Conservation (phyloP, 2,888 invertebrate genomes). For the Parasteatoda lunata region DNA sequence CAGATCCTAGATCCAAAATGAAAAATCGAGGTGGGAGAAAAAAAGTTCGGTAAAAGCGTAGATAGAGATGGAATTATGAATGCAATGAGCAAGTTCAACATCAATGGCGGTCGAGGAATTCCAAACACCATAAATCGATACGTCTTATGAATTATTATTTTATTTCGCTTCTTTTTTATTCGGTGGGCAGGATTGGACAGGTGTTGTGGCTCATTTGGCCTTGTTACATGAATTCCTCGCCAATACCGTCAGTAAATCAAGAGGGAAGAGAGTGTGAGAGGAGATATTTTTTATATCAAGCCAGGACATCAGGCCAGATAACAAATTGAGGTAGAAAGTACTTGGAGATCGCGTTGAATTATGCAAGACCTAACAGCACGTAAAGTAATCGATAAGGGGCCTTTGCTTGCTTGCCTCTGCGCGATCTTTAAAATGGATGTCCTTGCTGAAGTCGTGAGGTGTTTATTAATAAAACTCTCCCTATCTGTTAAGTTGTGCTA, state of each 20-base stretch:
- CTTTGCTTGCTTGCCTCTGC: conserved; percentile 15
- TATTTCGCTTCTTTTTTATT: not conserved
- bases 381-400: conserved; percentile 39
- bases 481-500: not conserved
- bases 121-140: conserved; percentile 36
- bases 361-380: conserved; percentile 46
- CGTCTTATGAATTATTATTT: conserved; percentile 12
- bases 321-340: conserved; percentile 38
- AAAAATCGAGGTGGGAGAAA: not conserved
- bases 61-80: conserved; percentile 24
- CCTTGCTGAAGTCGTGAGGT: conserved; percentile 38
- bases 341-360: conserved; percentile 46
- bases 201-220: conserved; percentile 45
- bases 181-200: conserved; percentile 25
- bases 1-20: conserved; percentile 7
- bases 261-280: not conserved
- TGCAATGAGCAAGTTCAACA: not conserved
- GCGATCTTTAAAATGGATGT: conserved; percentile 19
- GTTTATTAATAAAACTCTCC: conserved; percentile 43
- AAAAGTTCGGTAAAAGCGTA: not conserved
- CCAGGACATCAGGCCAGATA: conserved; percentile 24
- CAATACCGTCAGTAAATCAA: conserved; percentile 29
- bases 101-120: conserved; percentile 1
- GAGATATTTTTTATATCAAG: conserved; percentile 7
- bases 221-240: conserved; percentile 34